These are phyloP conservation scores for Erebia ligea DNA, from an alignment of 2,888 invertebrate species.

Conservation along the genomic window DNA sequence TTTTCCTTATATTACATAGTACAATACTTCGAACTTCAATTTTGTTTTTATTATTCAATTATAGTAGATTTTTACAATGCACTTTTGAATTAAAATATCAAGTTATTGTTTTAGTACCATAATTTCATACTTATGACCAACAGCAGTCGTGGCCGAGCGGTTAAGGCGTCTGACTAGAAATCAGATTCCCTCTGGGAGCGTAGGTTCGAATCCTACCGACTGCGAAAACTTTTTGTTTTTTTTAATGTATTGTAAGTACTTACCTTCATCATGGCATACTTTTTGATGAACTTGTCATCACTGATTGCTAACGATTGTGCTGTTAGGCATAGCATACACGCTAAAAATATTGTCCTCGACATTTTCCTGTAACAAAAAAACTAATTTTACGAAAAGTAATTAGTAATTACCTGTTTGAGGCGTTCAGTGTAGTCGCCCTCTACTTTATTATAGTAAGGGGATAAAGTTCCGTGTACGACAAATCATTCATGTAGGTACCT, in stretches of 20 bases:
- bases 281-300: slow-evolving; percentile 87
- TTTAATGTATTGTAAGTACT: slow-evolving; percentile 22
- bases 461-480: too few species aligned
- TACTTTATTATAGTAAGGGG: too few species aligned
- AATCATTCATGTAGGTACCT: too few species aligned
- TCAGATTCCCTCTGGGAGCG: slow-evolving; percentile 96
- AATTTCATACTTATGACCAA: not conserved
- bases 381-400: not conserved
- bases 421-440: too few species aligned
- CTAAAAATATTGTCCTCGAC: slow-evolving; percentile 41
- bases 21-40: too few species aligned
- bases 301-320: slow-evolving; percentile 78
- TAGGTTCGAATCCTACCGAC: slow-evolving; percentile 95
- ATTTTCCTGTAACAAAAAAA: slow-evolving; percentile 39
- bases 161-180: slow-evolving; percentile 95
- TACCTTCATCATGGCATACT: slow-evolving; percentile 89
- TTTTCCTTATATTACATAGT: too few species aligned
- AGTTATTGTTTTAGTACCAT: not conserved
- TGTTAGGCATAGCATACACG: slow-evolving; percentile 55
- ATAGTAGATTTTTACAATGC: not conserved
- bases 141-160: slow-evolving; percentile 93
- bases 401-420: too few species aligned
- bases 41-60: not conserved
- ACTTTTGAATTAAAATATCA: not conserved
- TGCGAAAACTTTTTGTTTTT: slow-evolving; percentile 78